Base-by-base conservation (phyloP, 2,797 vertebrate genomes). In the Sternarchorhynchus goeldii region DNA sequence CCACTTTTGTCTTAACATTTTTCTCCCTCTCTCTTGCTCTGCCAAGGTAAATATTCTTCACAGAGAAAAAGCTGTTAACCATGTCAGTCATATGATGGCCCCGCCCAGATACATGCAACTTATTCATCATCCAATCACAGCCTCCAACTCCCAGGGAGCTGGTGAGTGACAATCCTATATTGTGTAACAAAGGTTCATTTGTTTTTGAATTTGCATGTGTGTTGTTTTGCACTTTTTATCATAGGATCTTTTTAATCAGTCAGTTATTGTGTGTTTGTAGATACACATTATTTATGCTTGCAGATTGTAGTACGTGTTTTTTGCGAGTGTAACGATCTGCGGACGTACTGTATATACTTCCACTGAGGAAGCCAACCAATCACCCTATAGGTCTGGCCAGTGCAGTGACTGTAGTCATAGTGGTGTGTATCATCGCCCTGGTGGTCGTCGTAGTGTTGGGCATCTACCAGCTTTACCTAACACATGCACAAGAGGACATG, bases 21-120 rank as follows among this genome's bases (percentile, higher is more conserved):
- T 31, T 71, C 39, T 72, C 36, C 74, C 77, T 79, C 56, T 31
- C 36, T 36, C 85, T 57, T 29, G 25, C 60, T 58, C 14, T 12
- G 18, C 55, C 34, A 88, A 99, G 97, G 92, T 98, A 86, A 93
- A 94, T 65, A 83, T 96, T 53, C 92, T 98, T 36, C 97, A 96
- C 85, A 95, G 90, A 68, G 91, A 92, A 63, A 89, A 93, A 58
- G 86, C 92, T 5, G 87, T 86, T 75, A 92, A 94, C 29, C 95
- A 96, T 0, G 84, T 93, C 88, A 97, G 88, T 89, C 94, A 97
- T 80, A 88, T 95, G 72, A 89, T 94, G 2, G 91, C 91, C 29
- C 94, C 95, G 6, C 95, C 95, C 18, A 93, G 95, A 29, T 96
- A 96, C 91, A 90, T 96, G 83, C 95, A 96, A 56, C 91, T 95